phyloP scores from a whole-genome alignment of 2,113 vertebrate species.

The western clawed frog (Xenopus tropicalis) region DNA sequence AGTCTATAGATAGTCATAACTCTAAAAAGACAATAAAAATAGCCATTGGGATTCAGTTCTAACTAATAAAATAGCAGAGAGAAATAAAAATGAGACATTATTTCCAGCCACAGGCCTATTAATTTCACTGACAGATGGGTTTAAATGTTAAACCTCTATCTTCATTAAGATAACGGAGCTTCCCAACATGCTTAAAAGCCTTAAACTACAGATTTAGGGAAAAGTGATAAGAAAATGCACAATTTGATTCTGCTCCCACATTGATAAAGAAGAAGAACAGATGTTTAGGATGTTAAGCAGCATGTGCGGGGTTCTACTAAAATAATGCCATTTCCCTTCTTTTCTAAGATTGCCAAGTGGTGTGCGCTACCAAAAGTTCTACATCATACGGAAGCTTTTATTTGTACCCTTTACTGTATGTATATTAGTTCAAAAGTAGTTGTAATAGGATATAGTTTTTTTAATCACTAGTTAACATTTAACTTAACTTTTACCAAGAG shows the following conservation, averaged over 20 bases:
- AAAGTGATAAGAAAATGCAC: constrained; percentile 59
- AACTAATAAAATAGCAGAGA: neutral
- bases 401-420: too few species aligned
- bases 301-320: constrained; percentile 53
- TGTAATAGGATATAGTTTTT: too few species aligned
- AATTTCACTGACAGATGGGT: constrained; percentile 53
- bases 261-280: constrained; percentile 59
- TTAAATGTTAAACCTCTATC: constrained; percentile 53
- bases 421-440: too few species aligned
- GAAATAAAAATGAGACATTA: neutral
- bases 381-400: too few species aligned
- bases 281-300: constrained; percentile 58
- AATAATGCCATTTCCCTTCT: constrained; percentile 48
- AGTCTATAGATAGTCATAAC: too few species aligned
- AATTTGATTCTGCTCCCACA: constrained; percentile 49
- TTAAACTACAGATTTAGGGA: constrained; percentile 57
- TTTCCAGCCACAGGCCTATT: constrained; percentile 55
- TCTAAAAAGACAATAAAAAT: neutral
- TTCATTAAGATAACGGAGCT: constrained; percentile 59
- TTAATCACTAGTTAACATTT: too few species aligned
- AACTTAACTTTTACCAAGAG: too few species aligned
- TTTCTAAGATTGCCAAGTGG: neutral
- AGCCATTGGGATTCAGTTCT: neutral
- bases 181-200: constrained; percentile 59
- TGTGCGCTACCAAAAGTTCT: neutral